Percentiles rank a stretch among this genome's conserved stretches.
Evolutionary conservation across 2,113 vertebrate species (phyloP).

Genomic region (Egretta garzetta): DNA sequence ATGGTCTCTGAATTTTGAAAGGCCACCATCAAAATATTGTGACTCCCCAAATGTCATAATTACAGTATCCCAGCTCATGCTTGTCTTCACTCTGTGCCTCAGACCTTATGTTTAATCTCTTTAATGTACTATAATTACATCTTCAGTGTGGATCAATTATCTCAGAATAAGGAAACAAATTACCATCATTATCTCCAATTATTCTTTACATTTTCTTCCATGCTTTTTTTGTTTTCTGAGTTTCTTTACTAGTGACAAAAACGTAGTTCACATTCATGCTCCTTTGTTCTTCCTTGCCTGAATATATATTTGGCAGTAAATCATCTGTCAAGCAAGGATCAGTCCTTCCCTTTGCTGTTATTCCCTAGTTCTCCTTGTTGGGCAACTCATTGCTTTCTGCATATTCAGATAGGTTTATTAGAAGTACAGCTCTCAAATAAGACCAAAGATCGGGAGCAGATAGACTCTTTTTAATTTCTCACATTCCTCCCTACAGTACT

Average conservation of each 20-base stretch:
- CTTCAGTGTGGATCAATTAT: conserved; percentile 74
- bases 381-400: not conserved
- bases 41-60: conserved; percentile 71
- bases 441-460: not conserved
- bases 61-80: conserved; percentile 30
- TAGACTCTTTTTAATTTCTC: conserved; percentile 22
- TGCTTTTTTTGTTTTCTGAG: conserved; percentile 23
- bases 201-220: conserved; percentile 70
- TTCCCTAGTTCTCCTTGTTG: not conserved
- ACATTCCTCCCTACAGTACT: not conserved
- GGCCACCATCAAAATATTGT: conserved; percentile 75
- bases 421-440: not conserved
- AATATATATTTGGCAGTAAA: conserved; percentile 38
- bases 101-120: conserved; percentile 71
- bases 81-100: conserved; percentile 51
- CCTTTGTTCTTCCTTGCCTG: conserved; percentile 21
- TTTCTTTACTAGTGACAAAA: conserved; percentile 20
- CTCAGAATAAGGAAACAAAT: conserved; percentile 76
- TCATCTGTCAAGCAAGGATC: conserved; percentile 3
- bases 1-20: conserved; percentile 57
- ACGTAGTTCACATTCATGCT: not conserved
- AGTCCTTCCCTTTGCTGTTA: not conserved
- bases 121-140: conserved; percentile 71
- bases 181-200: conserved; percentile 71
- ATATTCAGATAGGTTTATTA: conserved; percentile 37